Base-by-base conservation (phyloP, 2,113 vertebrate species). In the Prinia subflava region DNA sequence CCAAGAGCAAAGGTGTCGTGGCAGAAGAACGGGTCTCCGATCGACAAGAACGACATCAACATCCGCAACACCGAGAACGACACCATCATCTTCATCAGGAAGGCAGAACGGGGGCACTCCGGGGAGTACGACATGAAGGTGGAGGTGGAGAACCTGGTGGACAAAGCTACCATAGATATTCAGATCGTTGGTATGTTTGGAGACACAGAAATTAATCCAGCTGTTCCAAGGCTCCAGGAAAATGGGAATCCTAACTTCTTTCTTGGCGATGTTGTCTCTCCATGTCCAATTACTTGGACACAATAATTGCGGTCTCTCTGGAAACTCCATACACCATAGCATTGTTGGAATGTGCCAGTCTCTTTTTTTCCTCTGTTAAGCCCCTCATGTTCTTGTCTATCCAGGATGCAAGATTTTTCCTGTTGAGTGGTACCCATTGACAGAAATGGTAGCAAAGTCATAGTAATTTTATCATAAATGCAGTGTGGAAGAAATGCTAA, bases 61-160 rank as follows among this genome's bases (percentile, higher is more conserved):
- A 99, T 99, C 82, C 99, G 99, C 56, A 99, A 99, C 98, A 99
- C 98, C 6, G 99, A 99, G 69, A 98, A 98, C 1, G 99, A 99
- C 82, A 99, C 99, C 33, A 99, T 99, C 96, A 98, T 99, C 92
- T 99, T 99, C 96, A 99, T 99, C 86, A 98, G 99, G 52, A 99
- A 99, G 97, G 99, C 99, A 15, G 99, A 99, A 35, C 98, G 99
- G 53, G 98, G 97, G 28, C 99, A 99, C 96, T 99, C 99, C 22
- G 99, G 99, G 41, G 99, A 99, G 94, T 99, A 99, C 8, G 97
- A 99, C 31, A 98, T 99, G 98, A 97, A 93, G 20, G 99, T 99
- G 78, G 98, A 99, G 96, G 99, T 99, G 96, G 99, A 99, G 46
- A 99, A 99, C 85, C 89, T 98, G 13, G 50, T 87, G 94, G 99